Percentiles rank a stretch among this genome's conserved stretches.
Conservation (phyloP, 2,113 vertebrate species). For the Prinia subflava region DNA sequence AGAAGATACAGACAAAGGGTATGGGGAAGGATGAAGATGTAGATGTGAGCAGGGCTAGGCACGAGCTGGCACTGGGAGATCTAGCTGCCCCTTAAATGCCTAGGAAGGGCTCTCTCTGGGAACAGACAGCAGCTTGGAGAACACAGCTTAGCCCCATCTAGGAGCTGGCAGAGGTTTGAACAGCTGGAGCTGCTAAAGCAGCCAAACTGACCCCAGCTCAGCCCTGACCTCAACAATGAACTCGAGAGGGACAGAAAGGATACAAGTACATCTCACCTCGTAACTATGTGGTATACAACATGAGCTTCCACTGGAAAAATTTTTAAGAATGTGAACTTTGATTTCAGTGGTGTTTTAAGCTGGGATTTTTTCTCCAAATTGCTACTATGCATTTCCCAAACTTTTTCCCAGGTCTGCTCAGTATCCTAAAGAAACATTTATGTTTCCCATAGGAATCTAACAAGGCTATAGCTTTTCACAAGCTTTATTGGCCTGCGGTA, state of each 20-base stretch:
- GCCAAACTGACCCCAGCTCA: background rate
- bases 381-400: background rate
- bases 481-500: background rate
- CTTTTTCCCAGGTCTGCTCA: background rate
- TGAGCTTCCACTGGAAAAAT: slow-evolving; percentile 19
- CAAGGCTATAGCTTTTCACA: background rate
- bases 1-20: background rate
- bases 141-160: background rate
- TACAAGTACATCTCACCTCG: slow-evolving; percentile 24
- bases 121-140: background rate
- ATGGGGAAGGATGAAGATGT: background rate
- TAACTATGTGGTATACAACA: background rate
- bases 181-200: background rate
- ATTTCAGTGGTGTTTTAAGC: slow-evolving; percentile 5
- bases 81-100: background rate
- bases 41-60: background rate
- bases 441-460: slow-evolving; percentile 34
- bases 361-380: background rate
- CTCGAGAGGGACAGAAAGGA: background rate
- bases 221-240: background rate
- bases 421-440: slow-evolving; percentile 1
- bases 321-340: slow-evolving; percentile 23
- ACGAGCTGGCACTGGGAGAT: background rate
- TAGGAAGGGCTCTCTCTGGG: background rate
- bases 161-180: background rate